Evolutionary conservation across 2,113 vertebrate genomes (phyloP), one percentile per base, ranked within the genome.

Genomic region (Cheilinus undulatus): DNA sequence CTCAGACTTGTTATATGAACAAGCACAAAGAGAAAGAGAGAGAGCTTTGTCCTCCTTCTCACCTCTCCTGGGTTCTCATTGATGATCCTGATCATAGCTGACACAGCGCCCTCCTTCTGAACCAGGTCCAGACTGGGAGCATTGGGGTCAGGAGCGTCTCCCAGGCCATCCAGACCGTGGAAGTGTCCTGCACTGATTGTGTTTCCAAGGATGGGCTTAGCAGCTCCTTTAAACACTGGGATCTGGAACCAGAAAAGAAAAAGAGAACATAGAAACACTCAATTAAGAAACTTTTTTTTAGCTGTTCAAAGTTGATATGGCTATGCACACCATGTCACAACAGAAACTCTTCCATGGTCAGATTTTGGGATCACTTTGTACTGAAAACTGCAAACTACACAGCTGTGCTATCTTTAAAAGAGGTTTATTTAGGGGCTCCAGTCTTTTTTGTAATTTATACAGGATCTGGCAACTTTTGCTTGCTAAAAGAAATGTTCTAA

Each of bases 81-180:
- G 52, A 86, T 24, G 8, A 92, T 93, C 61, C 93, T 86, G 60
- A 94, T 90, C 46, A 95, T 92, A 57, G 93, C 93, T 2, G 82
- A 60, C 14, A 92, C 92, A 0, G 93, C 94, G 0, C 74, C 64
- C 64, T 95, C 92, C 68, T 87, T 45, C 78, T 95, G 92, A 46
- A 92, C 13, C 40, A 88, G 67, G 36, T 94, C 92, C 69, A 88
- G 27, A 50, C 86, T 70, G 0, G 94, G 94, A 32, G 92, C 91
- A 0, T 89, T 15, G 1, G 91, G 70, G 63, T 95, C 94, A 2
- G 92, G 93, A 24, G 69, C 84, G 8, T 95, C 94, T 24, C 94
- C 93, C 26, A 95, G 78, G 13, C 94, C 93, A 66, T 95, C 92
- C 67, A 69, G 15, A 2, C 95, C 93, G 19, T 95, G 93, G 69